These are phyloP conservation scores for Mylabris sibirica DNA, from an alignment of 2,888 invertebrate genomes.

Conservation along the genomic window DNA sequence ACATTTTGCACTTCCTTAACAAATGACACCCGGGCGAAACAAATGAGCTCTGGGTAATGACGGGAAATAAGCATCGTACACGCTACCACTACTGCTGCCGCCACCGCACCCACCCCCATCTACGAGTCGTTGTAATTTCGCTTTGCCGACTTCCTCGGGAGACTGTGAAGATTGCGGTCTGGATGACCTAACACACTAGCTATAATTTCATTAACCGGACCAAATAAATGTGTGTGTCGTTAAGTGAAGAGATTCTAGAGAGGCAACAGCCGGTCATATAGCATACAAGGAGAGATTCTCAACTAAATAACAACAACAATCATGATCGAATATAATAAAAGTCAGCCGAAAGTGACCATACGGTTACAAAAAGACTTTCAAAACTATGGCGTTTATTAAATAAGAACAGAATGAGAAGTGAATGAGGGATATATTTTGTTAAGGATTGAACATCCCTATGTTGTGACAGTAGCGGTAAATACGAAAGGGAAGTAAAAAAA, in stretches of 20 bases:
- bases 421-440: neutral
- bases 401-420: neutral
- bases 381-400: neutral
- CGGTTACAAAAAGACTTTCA: neutral
- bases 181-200: slow-evolving; percentile 59
- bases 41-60: slow-evolving; percentile 47
- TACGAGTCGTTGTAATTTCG: slow-evolving; percentile 47
- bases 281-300: slow-evolving; percentile 53
- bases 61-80: slow-evolving; percentile 44
- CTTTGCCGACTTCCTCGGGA: slow-evolving; percentile 44
- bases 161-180: slow-evolving; percentile 52
- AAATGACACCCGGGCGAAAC: slow-evolving; percentile 44
- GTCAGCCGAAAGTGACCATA: slow-evolving; percentile 32
- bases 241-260: slow-evolving; percentile 43
- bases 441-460: neutral
- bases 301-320: slow-evolving; percentile 43
- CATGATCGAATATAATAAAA: slow-evolving; percentile 51
- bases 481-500: slow-evolving; percentile 42
- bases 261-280: slow-evolving; percentile 36
- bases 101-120: slow-evolving; percentile 19
- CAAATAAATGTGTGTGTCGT: slow-evolving; percentile 65
- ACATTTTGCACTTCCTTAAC: slow-evolving; percentile 39
- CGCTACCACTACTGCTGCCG: neutral
- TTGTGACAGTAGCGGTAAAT: slow-evolving; percentile 6
- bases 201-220: slow-evolving; percentile 67